Conservation (phyloP, 1,140 invertebrate species). For the Drosophila mayri region DNA sequence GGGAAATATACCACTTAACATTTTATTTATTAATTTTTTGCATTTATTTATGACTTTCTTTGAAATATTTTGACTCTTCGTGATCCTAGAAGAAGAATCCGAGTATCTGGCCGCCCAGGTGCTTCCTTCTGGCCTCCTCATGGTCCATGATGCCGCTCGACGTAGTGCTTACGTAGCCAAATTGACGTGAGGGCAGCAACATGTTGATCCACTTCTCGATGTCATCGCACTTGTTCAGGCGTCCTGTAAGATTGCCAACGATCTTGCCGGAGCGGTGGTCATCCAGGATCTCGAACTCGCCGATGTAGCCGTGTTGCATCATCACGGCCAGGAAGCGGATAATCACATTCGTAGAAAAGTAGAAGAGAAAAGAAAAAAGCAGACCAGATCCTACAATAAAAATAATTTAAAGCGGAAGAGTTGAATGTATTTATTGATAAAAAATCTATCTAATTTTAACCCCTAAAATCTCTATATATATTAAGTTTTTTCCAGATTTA, state of each 20-base stretch:
- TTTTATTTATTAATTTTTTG: not conserved
- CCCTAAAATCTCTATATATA: too few species aligned
- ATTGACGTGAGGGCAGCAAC: conserved; percentile 99
- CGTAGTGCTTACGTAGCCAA: conserved; percentile 99
- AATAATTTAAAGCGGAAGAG: not conserved
- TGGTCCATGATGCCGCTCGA: conserved; percentile 99
- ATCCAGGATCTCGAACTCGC: conserved; percentile 99
- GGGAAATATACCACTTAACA: not conserved
- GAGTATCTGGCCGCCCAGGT: conserved; percentile 99
- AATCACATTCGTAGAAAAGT: conserved; percentile 91
- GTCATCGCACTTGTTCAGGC: conserved; percentile 98
- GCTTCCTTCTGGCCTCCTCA: conserved; percentile 99
- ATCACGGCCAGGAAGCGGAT: conserved; percentile 99
- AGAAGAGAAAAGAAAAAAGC: not conserved
- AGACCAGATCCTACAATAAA: not conserved
- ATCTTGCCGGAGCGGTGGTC: conserved; percentile 99
- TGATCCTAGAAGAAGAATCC: conserved; percentile 99
- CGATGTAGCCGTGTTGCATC: conserved; percentile 99
- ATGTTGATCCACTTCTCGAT: conserved; percentile 99
- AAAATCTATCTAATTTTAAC: too few species aligned
- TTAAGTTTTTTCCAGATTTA: too few species aligned
- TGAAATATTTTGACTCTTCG: not conserved
- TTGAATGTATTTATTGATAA: too few species aligned
- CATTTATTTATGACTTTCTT: not conserved
- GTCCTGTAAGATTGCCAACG: conserved; percentile 98